phyloP scores from a whole-genome alignment of 2,797 vertebrate species.

The Lophotriccus pileatus region DNA sequence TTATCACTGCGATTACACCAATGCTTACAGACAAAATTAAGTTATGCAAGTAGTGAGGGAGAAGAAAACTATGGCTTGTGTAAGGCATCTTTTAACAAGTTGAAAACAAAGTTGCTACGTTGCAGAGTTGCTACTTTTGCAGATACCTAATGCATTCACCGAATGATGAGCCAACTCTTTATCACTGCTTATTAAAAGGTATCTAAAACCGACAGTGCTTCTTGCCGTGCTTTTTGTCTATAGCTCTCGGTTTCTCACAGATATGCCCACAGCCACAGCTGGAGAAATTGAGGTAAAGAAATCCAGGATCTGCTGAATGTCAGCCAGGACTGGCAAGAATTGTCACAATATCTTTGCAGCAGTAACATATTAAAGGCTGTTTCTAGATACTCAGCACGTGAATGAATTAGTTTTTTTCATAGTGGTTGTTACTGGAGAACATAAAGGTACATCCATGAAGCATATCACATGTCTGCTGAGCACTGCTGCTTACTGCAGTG shows the following conservation, averaged over 20 bases:
- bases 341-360: neutral
- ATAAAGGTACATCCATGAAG: neutral
- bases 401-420: neutral
- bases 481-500: neutral
- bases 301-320: neutral
- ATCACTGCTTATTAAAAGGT: neutral
- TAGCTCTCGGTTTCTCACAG: neutral
- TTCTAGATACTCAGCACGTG: neutral
- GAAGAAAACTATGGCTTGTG: neutral
- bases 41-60: neutral
- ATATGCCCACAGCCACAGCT: neutral
- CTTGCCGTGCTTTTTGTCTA: neutral
- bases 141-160: neutral
- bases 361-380: neutral
- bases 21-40: neutral
- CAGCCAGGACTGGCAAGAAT: neutral
- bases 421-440: neutral
- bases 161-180: neutral
- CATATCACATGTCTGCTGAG: neutral
- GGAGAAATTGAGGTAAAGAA: neutral
- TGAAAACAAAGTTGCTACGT: neutral
- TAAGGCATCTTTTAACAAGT: neutral
- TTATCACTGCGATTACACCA: neutral
- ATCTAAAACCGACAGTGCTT: neutral
- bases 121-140: neutral